Evolutionary conservation across 2,888 invertebrate genomes (phyloP), one percentile per base, ranked within the genome.

Genomic region (Phania funesta): DNA sequence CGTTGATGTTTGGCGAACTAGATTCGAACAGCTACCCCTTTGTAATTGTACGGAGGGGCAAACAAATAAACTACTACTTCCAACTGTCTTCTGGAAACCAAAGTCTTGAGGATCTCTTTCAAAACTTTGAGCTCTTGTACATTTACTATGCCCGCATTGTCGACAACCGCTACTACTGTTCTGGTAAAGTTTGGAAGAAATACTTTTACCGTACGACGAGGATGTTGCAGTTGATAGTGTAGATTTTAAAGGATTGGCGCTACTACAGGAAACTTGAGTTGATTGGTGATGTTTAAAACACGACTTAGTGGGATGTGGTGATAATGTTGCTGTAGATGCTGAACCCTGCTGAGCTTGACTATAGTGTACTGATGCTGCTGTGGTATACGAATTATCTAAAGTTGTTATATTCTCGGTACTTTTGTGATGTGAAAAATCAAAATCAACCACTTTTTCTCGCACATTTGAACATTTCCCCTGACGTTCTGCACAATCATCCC

Each of bases 341-440:
- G 26, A 20, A 22, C 86, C 86, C 16, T 24, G 62, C 76, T 85
- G 68, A 67, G 85, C 85, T 24, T 50, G 77, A 16, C 68, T 73
- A 32, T 82, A 83, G 35, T 83, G 84, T 13, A 84, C n/a, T 16
- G 67, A 80, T 60, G 87, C 58, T 41, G 73, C 62, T 22, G 70
- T 81, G n/a, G 77, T 73, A 41, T 64, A 48, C 11, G 76, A 64
- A 70, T 64, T 80, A 54, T 88, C 89, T 26, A 86, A 29, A 26
- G 84, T 84, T 71, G 87, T 86, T 50, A 91, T 86, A 76, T 90
- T 91, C 76, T 91, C 91, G 29, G 87, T 87, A 78, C 91, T 91
- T 84, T 90, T 91, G 80, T 91, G 91, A 85, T 90, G 90, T n/a
- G 90, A 89, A 83, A 91, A 91, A 86, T 91, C 91, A 85, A 91